phyloP scores from a whole-genome alignment of 2,888 invertebrate species.

The Tenthredo mesomela region DNA sequence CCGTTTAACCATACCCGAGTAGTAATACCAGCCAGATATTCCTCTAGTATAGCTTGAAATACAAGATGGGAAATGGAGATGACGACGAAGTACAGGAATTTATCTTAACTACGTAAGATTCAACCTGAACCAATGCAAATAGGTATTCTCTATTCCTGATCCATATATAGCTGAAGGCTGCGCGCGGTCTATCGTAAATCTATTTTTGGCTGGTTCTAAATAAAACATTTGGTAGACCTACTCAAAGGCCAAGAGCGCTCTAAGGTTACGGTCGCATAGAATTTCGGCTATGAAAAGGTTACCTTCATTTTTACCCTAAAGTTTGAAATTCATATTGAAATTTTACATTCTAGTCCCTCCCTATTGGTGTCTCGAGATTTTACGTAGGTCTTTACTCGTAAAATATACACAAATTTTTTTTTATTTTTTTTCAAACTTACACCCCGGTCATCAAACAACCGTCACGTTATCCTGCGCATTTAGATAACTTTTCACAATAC shows the following conservation, averaged over 20 bases:
- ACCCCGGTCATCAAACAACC: not conserved
- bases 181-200: conserved; percentile 7
- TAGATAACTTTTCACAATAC: not conserved
- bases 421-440: not conserved
- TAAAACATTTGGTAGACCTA: conserved; percentile 25
- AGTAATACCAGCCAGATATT: conserved; percentile 30
- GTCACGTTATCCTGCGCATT: not conserved
- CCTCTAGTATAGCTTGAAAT: not conserved
- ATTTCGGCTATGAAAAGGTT: conserved; percentile 24
- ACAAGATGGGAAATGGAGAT: conserved; percentile 31
- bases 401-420: not conserved
- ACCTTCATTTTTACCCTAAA: not conserved
- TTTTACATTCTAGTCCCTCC: not conserved
- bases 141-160: not conserved
- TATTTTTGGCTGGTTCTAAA: not conserved
- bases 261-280: conserved; percentile 4
- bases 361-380: not conserved
- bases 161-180: not conserved
- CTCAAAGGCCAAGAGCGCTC: conserved; percentile 9
- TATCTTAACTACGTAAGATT: not conserved
- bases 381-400: not conserved
- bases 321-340: conserved; percentile 25
- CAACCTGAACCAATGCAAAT: not conserved
- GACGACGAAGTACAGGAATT: conserved; percentile 6
- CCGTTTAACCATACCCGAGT: conserved; percentile 9